These are phyloP conservation scores for Pipistrellus pygmaeus DNA, from an alignment of 2,797 vertebrate species.

Conservation along the genomic window DNA sequence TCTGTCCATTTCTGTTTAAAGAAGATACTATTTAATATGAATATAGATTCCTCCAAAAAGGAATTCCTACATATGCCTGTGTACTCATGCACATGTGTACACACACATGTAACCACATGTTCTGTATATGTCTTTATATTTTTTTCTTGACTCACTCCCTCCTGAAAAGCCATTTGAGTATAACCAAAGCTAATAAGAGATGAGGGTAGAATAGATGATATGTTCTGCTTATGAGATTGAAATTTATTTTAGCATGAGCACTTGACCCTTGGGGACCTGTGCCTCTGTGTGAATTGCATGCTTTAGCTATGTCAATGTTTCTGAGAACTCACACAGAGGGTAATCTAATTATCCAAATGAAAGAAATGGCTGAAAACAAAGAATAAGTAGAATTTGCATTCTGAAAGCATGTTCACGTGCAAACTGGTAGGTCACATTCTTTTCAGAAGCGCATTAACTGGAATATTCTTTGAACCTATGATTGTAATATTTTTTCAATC, in stretches of 20 bases:
- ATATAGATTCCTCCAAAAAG: not conserved
- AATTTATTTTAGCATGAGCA: not conserved
- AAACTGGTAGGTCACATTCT: not conserved
- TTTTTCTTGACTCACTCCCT: not conserved
- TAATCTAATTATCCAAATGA: conserved; percentile 17
- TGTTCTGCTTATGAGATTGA: not conserved
- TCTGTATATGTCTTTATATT: not conserved
- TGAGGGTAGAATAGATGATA: not conserved
- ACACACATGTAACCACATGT: not conserved
- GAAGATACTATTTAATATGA: not conserved
- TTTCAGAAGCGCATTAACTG: no score
- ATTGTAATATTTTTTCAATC: not conserved
- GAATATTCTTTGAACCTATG: not conserved
- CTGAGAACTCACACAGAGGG: not conserved
- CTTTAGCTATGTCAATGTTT: not conserved
- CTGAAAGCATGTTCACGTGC: not conserved
- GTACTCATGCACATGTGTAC: not conserved
- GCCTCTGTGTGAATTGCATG: not conserved
- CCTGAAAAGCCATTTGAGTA: not conserved
- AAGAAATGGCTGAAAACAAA: conserved; percentile 15
- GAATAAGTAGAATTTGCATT: not conserved
- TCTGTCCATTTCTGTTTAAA: conserved; percentile 19
- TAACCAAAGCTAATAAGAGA: not conserved
- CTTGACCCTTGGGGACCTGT: not conserved
- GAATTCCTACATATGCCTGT: not conserved